phyloP scores from a whole-genome alignment of 2,888 invertebrate genomes.

The Rhagophthalmus giganteus region DNA sequence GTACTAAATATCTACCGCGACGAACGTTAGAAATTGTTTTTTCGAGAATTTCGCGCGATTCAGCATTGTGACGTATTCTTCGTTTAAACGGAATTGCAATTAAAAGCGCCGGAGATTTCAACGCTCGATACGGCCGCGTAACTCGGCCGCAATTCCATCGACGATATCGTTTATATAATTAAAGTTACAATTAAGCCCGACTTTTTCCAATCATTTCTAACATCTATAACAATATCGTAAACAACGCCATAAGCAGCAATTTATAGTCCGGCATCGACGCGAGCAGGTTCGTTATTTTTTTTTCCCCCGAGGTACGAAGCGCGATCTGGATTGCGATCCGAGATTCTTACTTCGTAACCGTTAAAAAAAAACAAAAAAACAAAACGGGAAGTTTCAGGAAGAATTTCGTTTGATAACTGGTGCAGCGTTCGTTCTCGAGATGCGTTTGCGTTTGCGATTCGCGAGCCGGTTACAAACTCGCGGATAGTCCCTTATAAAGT shows the following conservation, averaged over 20 bases:
- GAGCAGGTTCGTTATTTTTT: constrained; percentile 39
- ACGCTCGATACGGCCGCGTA: constrained; percentile 1
- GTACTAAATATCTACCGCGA: too few species aligned
- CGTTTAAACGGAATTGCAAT: too few species aligned
- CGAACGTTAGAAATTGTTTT: too few species aligned
- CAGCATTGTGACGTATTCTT: too few species aligned
- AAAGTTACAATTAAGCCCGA: constrained; percentile 31
- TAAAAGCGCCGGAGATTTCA: background rate
- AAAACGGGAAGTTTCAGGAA: constrained; percentile 26
- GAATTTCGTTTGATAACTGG: constrained; percentile 17
- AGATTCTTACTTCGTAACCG: constrained; percentile 17
- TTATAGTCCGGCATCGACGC: constrained; percentile 38
- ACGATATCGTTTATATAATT: constrained; percentile 22
- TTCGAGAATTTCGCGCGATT: too few species aligned
- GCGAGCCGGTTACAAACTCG: constrained; percentile 8
- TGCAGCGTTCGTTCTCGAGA: constrained; percentile 17
- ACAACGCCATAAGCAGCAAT: constrained; percentile 42
- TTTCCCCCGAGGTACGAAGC: constrained; percentile 27
- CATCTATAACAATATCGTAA: constrained; percentile 50
- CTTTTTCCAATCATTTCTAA: constrained; percentile 39
- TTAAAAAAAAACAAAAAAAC: too few species aligned
- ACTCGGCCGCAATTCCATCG: constrained; percentile 1
- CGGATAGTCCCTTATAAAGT: constrained; percentile 32
- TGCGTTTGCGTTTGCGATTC: constrained; percentile 3
- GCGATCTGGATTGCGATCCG: constrained; percentile 34